Evolutionary conservation across 2,113 vertebrate genomes (phyloP), one percentile per base, ranked within the genome.

Genomic region (Beaufortia kweichowensis): DNA sequence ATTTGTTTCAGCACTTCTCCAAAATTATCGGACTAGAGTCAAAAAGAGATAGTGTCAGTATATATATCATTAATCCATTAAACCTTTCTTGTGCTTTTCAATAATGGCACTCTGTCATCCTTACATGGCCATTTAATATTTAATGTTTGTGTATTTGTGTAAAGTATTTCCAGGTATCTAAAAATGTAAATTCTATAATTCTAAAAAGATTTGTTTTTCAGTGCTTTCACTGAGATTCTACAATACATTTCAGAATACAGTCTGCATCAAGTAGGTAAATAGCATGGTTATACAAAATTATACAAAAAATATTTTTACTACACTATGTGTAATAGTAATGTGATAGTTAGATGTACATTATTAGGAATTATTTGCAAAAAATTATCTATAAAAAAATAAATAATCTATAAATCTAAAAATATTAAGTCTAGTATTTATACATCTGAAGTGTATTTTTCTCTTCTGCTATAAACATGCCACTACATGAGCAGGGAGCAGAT

Each of bases 1-100:
- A 93, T 92, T 79, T 87, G 85, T 71, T 71, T 70, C 76, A 93
- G 10, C 65, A 92, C 79, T 4, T 89, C 86, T 1, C 82, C 19
- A n/a, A 92, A 5, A 10, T 87, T 84, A 3, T 92, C 91, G 4
- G 88, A 14, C 75, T 35, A 46, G 9, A 3, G 8, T 76, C 50
- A 83, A 3, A 50, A n/a, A 24, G 26, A 46, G 17, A 56, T 15
- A 66, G 0, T 23, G 14, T 24, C 15, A 43, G 4, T 12, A 4
- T 0, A 3, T 61, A 66, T 46, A 14, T 3, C 41, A 46, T 46
- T 46, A 14, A 3, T 7, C 21, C 24, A 23, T 35, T 23, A 21
- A 17, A 75, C 15, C 4, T 19, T 3, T 50, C 3, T 50, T 55
- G 17, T 29, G 14, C 0, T 17, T 31, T 14, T 26, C 21, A 55